Evolutionary conservation across 2,113 vertebrate genomes (phyloP), one percentile per base, ranked within the genome.

Genomic region (Illadopsis cleaveri): DNA sequence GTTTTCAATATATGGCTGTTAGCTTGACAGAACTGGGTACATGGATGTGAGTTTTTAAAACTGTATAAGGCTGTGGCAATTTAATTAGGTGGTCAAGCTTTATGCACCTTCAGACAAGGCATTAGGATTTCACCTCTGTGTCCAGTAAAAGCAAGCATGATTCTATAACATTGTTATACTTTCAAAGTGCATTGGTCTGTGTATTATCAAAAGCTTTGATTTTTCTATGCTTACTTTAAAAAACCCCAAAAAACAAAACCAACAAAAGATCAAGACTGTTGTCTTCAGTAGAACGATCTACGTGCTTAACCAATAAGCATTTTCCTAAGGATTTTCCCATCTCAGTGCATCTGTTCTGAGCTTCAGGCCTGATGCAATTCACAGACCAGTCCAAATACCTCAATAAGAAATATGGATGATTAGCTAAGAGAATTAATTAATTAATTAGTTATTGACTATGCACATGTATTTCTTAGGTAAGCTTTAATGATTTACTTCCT

Each of bases 11-110:
- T 42, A 47, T 79, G 38, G 6, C n/a, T n/a, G 18, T 75, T 87
- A 71, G 45, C 38, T 45, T 56, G 38, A 31, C 30, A 76, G n/a
- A 78, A 45, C 8, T 19, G 30, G 25, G 16, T 57, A 62, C 50
- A 66, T 79, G 16, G 22, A 30, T 42, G 6, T 57, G 47, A 62
- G 2, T 18, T 75, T 87, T 68, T 51, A 58, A 79, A 93, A 82
- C 35, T 15, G 20, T 0, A 0, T 68, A 38, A 11, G 44, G 22
- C 16, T 44, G 40, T 37, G 3, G 1, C 51, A 40, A 3, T 9
- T 81, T 22, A 58, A 62, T 80, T 38, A 37, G 20, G 19, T 50
- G 42, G 37, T 58, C 28, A 33, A 28, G 44, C 4, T 86, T 71
- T 8, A 25, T n/a, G 19, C 45, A 15, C 48, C 38, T 68, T 84